Percentiles rank a stretch among this genome's conserved stretches.
These are phyloP conservation scores for Epinotia brunnichana DNA, from an alignment of 2,888 invertebrate genomes.

Conservation along the genomic window DNA sequence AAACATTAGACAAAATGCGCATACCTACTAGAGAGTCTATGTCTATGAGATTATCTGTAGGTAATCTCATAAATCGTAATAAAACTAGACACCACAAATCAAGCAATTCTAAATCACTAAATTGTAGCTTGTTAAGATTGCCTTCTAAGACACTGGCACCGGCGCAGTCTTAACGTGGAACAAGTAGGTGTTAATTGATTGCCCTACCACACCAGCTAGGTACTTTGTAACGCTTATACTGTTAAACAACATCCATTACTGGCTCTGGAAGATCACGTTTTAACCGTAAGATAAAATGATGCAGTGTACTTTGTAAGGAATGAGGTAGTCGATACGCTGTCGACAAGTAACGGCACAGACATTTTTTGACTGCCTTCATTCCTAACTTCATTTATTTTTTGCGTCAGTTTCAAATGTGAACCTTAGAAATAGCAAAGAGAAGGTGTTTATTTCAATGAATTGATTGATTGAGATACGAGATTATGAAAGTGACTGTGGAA, in stretches of 20 bases:
- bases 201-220: constrained; percentile 49
- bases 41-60: constrained; percentile 2
- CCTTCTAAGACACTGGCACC: constrained; percentile 39
- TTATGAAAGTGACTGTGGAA: constrained; percentile 56
- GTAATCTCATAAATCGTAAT: constrained; percentile 33
- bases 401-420: background rate
- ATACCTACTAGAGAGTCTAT: too few species aligned
- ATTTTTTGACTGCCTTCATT: constrained; percentile 4
- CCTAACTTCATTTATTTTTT: background rate
- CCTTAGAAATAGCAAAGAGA: background rate
- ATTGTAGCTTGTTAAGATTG: constrained; percentile 43
- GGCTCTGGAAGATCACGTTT: background rate
- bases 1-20: constrained; percentile 24
- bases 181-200: constrained; percentile 68
- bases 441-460: background rate
- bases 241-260: constrained; percentile 18
- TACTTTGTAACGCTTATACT: constrained; percentile 15
- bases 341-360: constrained; percentile 1
- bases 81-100: constrained; percentile 45
- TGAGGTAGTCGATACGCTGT: background rate
- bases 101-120: constrained; percentile 44
- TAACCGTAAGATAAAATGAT: background rate
- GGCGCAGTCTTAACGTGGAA: constrained; percentile 35
- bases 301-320: background rate
- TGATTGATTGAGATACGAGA: background rate